Evolutionary conservation across 2,888 invertebrate genomes (phyloP).

Genomic region (Drosophila testacea): DNA sequence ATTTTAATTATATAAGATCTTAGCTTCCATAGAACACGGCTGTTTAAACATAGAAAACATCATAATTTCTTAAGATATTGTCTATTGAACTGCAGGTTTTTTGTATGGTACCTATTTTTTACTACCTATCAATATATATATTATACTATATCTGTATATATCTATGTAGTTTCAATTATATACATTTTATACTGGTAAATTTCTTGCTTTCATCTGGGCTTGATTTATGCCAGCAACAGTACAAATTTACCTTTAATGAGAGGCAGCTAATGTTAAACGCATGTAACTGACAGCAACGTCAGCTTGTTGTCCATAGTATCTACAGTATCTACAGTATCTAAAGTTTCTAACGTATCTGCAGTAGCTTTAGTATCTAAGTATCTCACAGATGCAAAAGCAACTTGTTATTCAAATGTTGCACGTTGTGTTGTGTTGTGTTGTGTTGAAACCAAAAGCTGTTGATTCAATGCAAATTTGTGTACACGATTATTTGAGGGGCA

Average conservation of each 20-base stretch:
- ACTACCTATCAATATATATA: background rate
- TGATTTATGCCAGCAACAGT: conserved; percentile 3
- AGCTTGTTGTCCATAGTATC: background rate
- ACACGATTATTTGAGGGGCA: conserved; percentile 12
- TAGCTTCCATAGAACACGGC: too few species aligned
- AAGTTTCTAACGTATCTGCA: background rate
- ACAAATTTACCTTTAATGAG: conserved; percentile 64
- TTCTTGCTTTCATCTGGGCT: conserved; percentile 13
- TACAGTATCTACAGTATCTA: background rate
- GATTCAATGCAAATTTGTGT: conserved; percentile 58
- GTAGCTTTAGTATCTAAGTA: conserved; percentile 39
- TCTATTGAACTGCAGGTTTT: too few species aligned
- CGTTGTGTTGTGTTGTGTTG: background rate
- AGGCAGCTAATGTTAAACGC: conserved; percentile 22
- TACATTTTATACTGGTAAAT: background rate
- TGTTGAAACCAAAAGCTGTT: conserved; percentile 40
- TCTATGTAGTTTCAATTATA: background rate
- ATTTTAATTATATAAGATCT: too few species aligned
- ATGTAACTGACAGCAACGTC: conserved; percentile 50
- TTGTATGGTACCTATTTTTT: too few species aligned
- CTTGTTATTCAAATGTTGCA: conserved; percentile 51
- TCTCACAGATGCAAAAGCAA: conserved; percentile 49
- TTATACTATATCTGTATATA: background rate
- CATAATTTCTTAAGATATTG: too few species aligned
- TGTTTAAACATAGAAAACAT: too few species aligned